Conservation (phyloP, 2,888 invertebrate species). For the Anthrax anthrax region DNA sequence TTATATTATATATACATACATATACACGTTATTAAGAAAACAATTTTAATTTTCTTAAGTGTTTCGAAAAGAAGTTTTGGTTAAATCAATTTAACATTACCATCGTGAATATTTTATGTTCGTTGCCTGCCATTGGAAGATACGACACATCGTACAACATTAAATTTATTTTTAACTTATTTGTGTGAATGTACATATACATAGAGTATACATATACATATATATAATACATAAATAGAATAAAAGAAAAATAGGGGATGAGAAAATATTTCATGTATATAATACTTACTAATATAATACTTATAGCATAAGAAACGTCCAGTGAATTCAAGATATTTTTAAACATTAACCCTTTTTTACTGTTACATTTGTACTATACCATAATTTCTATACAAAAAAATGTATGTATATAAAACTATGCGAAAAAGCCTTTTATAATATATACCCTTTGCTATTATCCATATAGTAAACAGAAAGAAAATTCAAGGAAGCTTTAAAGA, state of each 20-base stretch:
- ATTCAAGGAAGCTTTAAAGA: background rate
- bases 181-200: background rate
- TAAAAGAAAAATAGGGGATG: background rate
- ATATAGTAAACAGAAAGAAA: background rate
- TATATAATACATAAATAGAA: no score
- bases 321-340: background rate
- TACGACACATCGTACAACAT: background rate
- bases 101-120: slow-evolving; percentile 7
- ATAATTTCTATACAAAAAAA: no score
- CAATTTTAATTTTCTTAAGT: background rate
- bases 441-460: no score
- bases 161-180: background rate
- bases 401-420: background rate
- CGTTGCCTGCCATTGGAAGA: background rate
- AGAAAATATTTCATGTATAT: background rate
- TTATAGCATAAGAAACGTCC: no score
- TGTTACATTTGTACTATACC: no score
- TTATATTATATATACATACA: no score
- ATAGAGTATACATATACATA: no score
- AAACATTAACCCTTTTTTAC: background rate
- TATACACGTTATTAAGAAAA: background rate
- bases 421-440: background rate
- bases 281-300: no score
- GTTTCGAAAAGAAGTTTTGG: background rate
- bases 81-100: slow-evolving; percentile 6